Conservation (phyloP, 2,888 invertebrate species). For the Ferrisia virgata region DNA sequence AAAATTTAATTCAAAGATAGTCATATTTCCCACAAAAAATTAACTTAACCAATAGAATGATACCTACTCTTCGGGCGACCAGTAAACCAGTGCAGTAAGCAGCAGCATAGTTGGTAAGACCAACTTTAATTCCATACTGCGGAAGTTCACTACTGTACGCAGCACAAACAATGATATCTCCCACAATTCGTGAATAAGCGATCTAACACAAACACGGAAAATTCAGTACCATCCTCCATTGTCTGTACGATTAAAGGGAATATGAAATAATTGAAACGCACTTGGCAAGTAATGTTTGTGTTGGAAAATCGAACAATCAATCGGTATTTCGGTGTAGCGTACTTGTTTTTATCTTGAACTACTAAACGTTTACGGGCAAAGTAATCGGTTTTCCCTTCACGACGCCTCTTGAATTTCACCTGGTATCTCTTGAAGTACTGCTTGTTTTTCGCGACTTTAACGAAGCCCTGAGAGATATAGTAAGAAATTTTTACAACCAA, state of each 20-base stretch:
- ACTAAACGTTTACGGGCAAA: conserved; percentile 95
- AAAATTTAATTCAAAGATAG: conserved; percentile 49
- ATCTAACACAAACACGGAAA: conserved; percentile 59
- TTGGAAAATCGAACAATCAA: conserved; percentile 96
- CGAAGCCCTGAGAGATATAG: conserved; percentile 93
- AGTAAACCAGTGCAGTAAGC: conserved; percentile 98
- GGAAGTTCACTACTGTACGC: conserved; percentile 98
- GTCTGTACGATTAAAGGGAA: too few relatives aligned
- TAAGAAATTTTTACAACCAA: too few relatives aligned
- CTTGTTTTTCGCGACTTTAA: conserved; percentile 99
- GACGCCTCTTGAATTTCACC: conserved; percentile 95
- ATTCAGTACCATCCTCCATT: background rate
- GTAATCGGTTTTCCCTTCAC: conserved; percentile 98
- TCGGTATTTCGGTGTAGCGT: conserved; percentile 99
- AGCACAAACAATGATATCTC: conserved; percentile 93
- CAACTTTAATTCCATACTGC: conserved; percentile 93
- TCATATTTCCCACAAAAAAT: too few relatives aligned
- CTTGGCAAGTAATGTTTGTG: conserved; percentile 95
- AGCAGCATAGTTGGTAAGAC: conserved; percentile 98
- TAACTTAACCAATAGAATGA: background rate
- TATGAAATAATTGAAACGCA: conserved; percentile 51
- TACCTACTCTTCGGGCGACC: conserved; percentile 75
- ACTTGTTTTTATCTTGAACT: conserved; percentile 99
- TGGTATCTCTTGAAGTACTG: conserved; percentile 99
- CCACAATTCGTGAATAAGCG: conserved; percentile 96